Evolutionary conservation across 2,113 vertebrate species (phyloP), one percentile per base, ranked within the genome.

Genomic region (Pangasianodon gigas): DNA sequence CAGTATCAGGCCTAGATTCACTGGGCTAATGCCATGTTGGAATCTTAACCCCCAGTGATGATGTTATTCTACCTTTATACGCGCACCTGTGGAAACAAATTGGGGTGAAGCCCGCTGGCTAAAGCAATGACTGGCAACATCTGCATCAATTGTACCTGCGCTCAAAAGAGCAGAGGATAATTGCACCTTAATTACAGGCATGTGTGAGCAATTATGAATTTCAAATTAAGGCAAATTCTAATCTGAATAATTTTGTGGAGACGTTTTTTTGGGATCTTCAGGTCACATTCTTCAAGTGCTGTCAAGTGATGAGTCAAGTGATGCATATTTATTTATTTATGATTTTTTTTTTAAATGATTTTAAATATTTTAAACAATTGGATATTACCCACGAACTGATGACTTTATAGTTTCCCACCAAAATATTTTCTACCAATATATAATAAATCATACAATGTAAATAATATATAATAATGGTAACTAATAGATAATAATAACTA

Each of bases 101-200:
- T 54, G 32, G 60, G 75, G 71, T 90, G 89, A 89, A 77, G 82
- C 79, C 88, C 44, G 48, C 79, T 87, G 89, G 65, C 87, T 89
- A 88, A 56, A 41, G 85, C 56, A 86, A n/a, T 29, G 84, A 79
- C 71, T 86, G 3, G 52, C 83, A 92, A 89, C 91, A 92, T 89
- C 90, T 92, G 89, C 88, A 85, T 84, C 69, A 90, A 90, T 87
- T 89, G 90, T 87, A 89, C 89, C 74, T 81, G 75, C 65, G 46
- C 60, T 87, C 65, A 81, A 62, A 46, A 67, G 69, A 84, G 87
- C 16, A 87, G 67, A 85, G 67, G 62, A 92, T 89, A 85, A 92
- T 86, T 89, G 41, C 37, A 87, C 87, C n/a, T 46, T 85, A 90
- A 77, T 80, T 82, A 90, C 69, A 79, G 67, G 84, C 89, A 90